These are phyloP conservation scores for Saturnia japonica DNA, from an alignment of 2,888 invertebrate genomes.

Conservation along the genomic window DNA sequence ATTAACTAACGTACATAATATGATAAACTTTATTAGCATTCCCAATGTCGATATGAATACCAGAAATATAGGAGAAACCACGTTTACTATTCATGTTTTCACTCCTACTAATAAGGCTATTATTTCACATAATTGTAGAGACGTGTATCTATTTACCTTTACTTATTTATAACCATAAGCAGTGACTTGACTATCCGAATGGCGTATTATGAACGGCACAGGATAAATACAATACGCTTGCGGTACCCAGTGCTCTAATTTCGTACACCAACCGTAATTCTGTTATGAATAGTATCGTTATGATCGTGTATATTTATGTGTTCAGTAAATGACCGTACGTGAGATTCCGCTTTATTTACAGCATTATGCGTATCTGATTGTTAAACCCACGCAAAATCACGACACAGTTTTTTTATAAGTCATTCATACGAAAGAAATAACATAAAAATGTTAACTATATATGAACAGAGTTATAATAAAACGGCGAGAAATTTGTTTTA, in stretches of 20 bases:
- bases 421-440: conserved; percentile 5
- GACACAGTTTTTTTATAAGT: conserved; percentile 7
- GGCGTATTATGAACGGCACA: conserved; percentile 4
- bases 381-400: conserved; percentile 10
- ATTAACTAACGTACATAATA: too few species aligned
- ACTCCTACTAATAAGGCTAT: background rate
- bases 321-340: background rate
- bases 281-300: background rate
- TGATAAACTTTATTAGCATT: too few species aligned
- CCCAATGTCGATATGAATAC: background rate
- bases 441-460: conserved; percentile 4
- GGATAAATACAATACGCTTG: background rate
- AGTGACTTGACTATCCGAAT: conserved; percentile 1
- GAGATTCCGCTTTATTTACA: conserved; percentile 13
- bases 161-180: background rate
- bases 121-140: conserved; percentile 3
- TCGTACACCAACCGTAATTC: background rate
- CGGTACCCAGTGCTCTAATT: background rate
- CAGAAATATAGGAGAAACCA: background rate
- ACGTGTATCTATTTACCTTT: background rate
- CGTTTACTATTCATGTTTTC: background rate
- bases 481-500: background rate
- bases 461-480: background rate
- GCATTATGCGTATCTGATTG: conserved; percentile 4
- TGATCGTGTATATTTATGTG: background rate